Percentiles rank a stretch among this genome's conserved stretches.
phyloP scores from a whole-genome alignment of 2,113 vertebrate genomes.

The Myotis brandtii region DNA sequence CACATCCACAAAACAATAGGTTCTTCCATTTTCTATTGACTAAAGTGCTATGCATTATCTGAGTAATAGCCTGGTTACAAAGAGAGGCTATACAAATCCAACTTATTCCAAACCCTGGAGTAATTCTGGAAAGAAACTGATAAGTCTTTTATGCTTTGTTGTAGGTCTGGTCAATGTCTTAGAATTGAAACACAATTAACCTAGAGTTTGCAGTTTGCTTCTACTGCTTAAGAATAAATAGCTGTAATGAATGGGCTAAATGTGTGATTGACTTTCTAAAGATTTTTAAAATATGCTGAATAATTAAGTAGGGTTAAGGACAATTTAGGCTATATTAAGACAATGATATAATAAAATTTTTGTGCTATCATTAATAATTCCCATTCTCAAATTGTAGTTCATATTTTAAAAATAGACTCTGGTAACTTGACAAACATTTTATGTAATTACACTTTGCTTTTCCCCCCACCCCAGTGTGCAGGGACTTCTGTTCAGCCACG shows the following conservation, averaged over 20 bases:
- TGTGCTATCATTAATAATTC: not conserved
- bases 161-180: not conserved
- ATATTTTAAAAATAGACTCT: not conserved
- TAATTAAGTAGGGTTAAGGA: not conserved
- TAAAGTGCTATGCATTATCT: conserved; percentile 4
- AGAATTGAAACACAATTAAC: conserved; percentile 63
- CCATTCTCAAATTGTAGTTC: not conserved
- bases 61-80: conserved; percentile 1
- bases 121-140: conserved; percentile 5
- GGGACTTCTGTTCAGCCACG: not conserved
- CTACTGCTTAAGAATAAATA: not conserved
- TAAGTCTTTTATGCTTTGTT: conserved; percentile 28
- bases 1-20: conserved; percentile 29
- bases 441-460: not conserved
- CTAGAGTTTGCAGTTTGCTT: not conserved
- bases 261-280: not conserved
- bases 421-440: not conserved
- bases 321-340: not conserved
- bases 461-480: not conserved
- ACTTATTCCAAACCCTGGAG: conserved; percentile 31
- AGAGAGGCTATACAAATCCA: conserved; percentile 46
- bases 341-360: conserved; percentile 21
- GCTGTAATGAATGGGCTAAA: not conserved
- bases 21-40: conserved; percentile 56
- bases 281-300: not conserved